A percentile compares a stretch with the other conserved stretches of the same genome.
Evolutionary conservation across 2,888 invertebrate genomes (phyloP).

Genomic region (Brassicogethes aeneus): DNA sequence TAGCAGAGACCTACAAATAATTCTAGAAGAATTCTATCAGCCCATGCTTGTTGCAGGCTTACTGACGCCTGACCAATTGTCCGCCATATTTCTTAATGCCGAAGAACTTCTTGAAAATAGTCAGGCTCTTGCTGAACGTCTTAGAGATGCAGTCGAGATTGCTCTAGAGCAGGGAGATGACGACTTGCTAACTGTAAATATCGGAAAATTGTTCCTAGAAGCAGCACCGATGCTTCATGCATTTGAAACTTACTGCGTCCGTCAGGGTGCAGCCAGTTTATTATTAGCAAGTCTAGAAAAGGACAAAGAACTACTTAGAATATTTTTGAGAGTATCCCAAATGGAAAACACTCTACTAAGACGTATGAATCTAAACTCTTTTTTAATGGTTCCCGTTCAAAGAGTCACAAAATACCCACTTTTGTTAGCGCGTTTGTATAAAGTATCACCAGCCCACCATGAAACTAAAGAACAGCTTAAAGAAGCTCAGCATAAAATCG

Average conservation of each 20-base stretch:
- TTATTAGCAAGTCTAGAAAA: constrained; percentile 85
- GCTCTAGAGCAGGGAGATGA: constrained; percentile 73
- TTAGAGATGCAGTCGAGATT: constrained; percentile 79
- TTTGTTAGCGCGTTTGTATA: constrained; percentile 78
- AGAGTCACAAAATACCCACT: constrained; percentile 95
- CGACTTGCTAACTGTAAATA: constrained; percentile 80
- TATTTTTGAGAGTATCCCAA: constrained; percentile 92
- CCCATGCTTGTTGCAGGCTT: constrained; percentile 91
- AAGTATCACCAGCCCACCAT: constrained; percentile 78
- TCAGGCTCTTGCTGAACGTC: constrained; percentile 73
- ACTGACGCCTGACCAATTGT: constrained; percentile 81
- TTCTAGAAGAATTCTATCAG: constrained; percentile 86
- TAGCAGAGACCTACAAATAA: constrained; percentile 84
- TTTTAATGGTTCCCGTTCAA: constrained; percentile 96
- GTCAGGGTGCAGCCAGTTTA: constrained; percentile 84
- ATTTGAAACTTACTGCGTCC: constrained; percentile 90
- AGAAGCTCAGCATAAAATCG: constrained; percentile 86
- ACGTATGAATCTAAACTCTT: constrained; percentile 95
- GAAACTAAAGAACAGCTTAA: constrained; percentile 76
- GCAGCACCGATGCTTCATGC: constrained; percentile 89
- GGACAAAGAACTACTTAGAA: constrained; percentile 86
- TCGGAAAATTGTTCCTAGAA: constrained; percentile 84
- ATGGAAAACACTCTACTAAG: constrained; percentile 91
- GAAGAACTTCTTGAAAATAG: constrained; percentile 84
- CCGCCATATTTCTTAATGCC: constrained; percentile 87